These are phyloP conservation scores for Corythornis leucogaster DNA, from an alignment of 2,797 vertebrate species.

Conservation along the genomic window DNA sequence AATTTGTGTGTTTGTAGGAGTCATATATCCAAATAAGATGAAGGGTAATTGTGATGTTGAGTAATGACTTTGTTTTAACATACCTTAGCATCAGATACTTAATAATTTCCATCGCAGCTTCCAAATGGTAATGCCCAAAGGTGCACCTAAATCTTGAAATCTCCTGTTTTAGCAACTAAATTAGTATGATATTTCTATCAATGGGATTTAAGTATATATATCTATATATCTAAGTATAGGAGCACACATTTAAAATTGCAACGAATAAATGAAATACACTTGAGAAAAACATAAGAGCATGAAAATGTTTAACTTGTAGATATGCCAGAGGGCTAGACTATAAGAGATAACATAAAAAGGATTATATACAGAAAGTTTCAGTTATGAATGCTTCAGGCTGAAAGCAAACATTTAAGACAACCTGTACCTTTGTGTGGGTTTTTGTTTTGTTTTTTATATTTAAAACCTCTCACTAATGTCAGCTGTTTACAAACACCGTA, in stretches of 20 bases:
- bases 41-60: neutral
- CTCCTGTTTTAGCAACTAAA: neutral
- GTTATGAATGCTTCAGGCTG: neutral
- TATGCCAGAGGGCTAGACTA: neutral
- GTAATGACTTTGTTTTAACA: neutral
- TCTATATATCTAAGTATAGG: neutral
- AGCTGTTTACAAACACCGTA: slow-evolving; percentile 46
- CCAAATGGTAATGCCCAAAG: neutral
- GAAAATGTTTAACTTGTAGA: slow-evolving; percentile 25
- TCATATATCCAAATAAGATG: neutral
- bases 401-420: neutral
- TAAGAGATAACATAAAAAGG: neutral
- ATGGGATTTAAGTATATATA: neutral
- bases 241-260: neutral
- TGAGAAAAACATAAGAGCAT: neutral
- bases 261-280: neutral
- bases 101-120: neutral
- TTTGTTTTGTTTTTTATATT: neutral
- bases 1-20: neutral
- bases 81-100: neutral
- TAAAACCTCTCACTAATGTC: neutral
- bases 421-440: neutral
- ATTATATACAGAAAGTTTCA: neutral
- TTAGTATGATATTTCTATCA: neutral
- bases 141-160: neutral